Evolutionary conservation across 2,888 invertebrate species (phyloP), one percentile per base, ranked within the genome.

Genomic region (Aplocera efformata): DNA sequence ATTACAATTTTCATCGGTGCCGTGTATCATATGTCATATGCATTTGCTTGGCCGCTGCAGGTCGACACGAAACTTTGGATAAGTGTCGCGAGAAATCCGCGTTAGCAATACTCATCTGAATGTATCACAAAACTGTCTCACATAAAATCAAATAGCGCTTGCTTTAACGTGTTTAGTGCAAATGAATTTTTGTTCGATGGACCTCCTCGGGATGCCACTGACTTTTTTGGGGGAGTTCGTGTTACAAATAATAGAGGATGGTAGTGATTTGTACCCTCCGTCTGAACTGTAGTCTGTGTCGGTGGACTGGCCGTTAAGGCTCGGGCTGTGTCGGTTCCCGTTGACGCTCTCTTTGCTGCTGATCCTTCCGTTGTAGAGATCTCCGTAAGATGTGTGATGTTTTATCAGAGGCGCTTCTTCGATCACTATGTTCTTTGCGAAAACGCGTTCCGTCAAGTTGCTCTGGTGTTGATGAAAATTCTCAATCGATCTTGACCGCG

Each of bases 221-320:
- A 83, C 72, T 60, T 83, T 86, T 52, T 81, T 85, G 1, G 86
- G 79, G 22, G 86, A 79, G 35, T 56, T 53, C 2, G 63, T 63
- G 47, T 69, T 82, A 56, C 77, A 83, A 60, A 85, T 88, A 36
- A 89, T 88, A 7, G 84, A 85, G 1, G 88, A 88, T 6, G 89
- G 89, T n/a, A 89, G 65, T 0, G 88, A 88, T 49, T 89, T 89
- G 68, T 89, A 88, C 1, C 89, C 89, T 1, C 89, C 86, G 57
- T 88, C 89, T 2, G 88, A 89, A 46, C 88, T 88, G 54, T 88
- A 89, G 55, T 89, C 89, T 0, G 88, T 88, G 53, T 89, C 89
- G 0, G 88, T 88, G 9, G 86, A 86, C 48, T 88, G 88, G 0
- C 83, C 85, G 38, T 70, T 84, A 7, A 80, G 53, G 38, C 82